Evolutionary conservation across 2,888 invertebrate species (phyloP), one percentile per base, ranked within the genome.

Genomic region (Cataglyphis rosenhaueri): DNA sequence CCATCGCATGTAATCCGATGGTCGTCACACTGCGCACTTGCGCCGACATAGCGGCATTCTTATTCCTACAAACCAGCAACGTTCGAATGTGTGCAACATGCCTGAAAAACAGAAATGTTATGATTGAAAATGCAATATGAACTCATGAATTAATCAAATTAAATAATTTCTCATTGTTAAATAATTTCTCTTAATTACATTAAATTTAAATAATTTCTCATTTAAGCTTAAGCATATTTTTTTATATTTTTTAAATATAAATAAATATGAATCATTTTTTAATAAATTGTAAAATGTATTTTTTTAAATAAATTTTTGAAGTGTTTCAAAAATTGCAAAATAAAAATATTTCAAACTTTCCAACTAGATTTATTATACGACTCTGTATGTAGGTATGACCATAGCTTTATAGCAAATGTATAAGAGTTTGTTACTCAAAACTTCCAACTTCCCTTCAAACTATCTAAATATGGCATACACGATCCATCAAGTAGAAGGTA

Each of bases 1-100:
- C 65, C 84, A 88, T 82, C 82, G 85, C 85, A 70, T 79, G 81
- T 84, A 87, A 85, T 64, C 85, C 66, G 84, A 88, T 83, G 85
- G 76, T 82, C 85, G 88, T 86, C 88, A 88, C 88, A 88, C 88
- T 38, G 73, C 62, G 44, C 64, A 41, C 62, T 64, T 64, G 38
- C 41, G 64, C 21, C 64, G 55, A 52, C 64, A 41, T 57, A 57
- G 64, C 52, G 82, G 81, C 88, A 85, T 84, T 85, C 61, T 84
- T 65, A 55, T 84, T n/a, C 82, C 76, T 73, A 62, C 70, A 21
- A 59, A 57, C 82, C 87, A 44, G 52, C 81, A 48, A 75, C 66
- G 68, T 78, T 83, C 82, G 78, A 75, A 59, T 61, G 70, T 38
- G 52, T 65, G 84, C 84, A 86, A 59, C 89, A 89, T 89, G 71